phyloP scores from a whole-genome alignment of 2,797 vertebrate genomes.

The Catostomus latipinnis region DNA sequence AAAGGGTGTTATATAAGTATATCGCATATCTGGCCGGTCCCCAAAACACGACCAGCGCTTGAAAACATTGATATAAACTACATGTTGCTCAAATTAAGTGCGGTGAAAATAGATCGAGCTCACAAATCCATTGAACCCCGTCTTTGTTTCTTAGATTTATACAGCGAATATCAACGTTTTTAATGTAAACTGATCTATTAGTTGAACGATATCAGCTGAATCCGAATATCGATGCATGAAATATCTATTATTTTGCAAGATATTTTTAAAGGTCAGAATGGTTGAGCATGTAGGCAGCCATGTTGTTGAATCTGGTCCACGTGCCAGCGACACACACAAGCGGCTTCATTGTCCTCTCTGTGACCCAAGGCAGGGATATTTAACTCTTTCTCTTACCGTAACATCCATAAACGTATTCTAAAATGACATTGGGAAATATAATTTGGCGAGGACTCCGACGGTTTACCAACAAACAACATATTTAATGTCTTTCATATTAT shows the following conservation, averaged over 20 bases:
- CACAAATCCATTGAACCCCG: too few relatives aligned
- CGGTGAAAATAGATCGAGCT: background rate
- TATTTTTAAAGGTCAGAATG: constrained; percentile 84
- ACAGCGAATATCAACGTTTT: background rate
- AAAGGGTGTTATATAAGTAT: too few relatives aligned
- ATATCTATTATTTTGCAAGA: constrained; percentile 47
- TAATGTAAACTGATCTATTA: background rate
- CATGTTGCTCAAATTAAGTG: background rate
- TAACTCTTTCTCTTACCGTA: background rate
- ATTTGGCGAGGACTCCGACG: background rate
- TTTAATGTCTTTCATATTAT: background rate
- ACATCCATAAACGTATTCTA: too few relatives aligned
- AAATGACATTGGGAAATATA: background rate
- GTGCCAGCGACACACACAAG: constrained; percentile 37
- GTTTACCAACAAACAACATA: background rate
- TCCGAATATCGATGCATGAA: background rate
- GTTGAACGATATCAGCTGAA: background rate
- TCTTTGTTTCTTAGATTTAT: background rate
- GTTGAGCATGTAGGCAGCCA: constrained; percentile 83
- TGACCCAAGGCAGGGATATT: background rate
- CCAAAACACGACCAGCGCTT: background rate
- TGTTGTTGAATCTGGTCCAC: constrained; percentile 69
- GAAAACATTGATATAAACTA: constrained; percentile 14
- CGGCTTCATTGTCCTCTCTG: constrained; percentile 36
- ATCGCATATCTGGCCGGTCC: background rate